Base-by-base conservation (phyloP, 2,113 vertebrate species). In the Baryphthengus martii region DNA sequence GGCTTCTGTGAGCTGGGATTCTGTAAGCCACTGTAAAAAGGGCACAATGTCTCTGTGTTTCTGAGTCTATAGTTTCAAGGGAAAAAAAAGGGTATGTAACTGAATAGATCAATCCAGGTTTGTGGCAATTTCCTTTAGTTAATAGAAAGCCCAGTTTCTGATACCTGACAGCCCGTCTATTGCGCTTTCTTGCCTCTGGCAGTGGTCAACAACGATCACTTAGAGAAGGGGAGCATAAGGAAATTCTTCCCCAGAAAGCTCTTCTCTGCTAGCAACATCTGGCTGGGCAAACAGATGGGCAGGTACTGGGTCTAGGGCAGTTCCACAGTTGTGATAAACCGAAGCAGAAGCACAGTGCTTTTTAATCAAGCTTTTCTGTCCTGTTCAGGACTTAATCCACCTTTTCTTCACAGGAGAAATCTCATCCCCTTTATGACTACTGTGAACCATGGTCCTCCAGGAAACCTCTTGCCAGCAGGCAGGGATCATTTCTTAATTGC, bases 291-390 rank as follows among this genome's bases (percentile, higher is more conserved):
- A 29, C 31, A 21, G 24, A 33, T 39, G 50, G 47, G 50, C 45
- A 73, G 55, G 8, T 28, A 11, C 17, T 40, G 55, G 25, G 45
- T 39, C 49, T 33, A 37, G 21, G 19, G 45, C 13, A 58, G 45
- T 63, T 58, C 15, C 58, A 70, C 7, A 37, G 4, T 4, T 21
- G 12, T 29, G 45, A 74, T 0, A 1, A 53, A 33, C 19, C 4
- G 7, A 52, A 85, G 26, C 17, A 89, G 40, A 42, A 12, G 11
- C 9, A 50, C 6, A 44, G n/a, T 9, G 40, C 18, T 24, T 65
- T 55, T 45, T 10, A 45, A 23, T 63, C 25, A 55, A 7, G 4
- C 13, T 74, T 73, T 88, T 89, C 39, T 91, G 33, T 19, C n/a
- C 45, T 92, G 24, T 16, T 18, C 23, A 84, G 65, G 45, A 33